Evolutionary conservation across 2,113 vertebrate species (phyloP), one percentile per base, ranked within the genome.

Genomic region (Todiramphus chloris): DNA sequence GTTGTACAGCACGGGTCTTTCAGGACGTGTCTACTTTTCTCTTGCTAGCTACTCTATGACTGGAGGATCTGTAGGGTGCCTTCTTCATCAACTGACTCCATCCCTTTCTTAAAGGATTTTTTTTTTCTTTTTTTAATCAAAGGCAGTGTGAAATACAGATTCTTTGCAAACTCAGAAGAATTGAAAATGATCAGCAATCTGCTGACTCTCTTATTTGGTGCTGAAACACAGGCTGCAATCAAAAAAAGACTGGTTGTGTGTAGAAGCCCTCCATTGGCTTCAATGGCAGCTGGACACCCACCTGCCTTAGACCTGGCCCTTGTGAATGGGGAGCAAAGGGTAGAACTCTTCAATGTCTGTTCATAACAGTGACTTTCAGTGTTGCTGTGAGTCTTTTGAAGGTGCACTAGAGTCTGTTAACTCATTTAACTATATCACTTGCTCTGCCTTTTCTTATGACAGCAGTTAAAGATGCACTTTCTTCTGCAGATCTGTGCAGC

Each of bases 31-130:
- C 35, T 83, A 9, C 23, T 82, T n/a, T 82, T n/a, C 1, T 3
- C 27, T 69, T 0, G 0, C 6, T 46, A 51, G 39, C 41, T 73
- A 6, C n/a, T 66, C n/a, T 13, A 5, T 41, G 50, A 30, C 53
- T 68, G n/a, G 27, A 72, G 30, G 20, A 74, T 60, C 33, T 48
- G 16, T 43, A 70, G 20, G n/a, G 2, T 59, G 25, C 13, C n/a
- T 64, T 82, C 87, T 69, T 91, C 51, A 43, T 10, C 51, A 68
- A 4, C 11, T 4, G 4, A 73, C 24, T 2, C 14, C 28, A 56
- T 43, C 11, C 12, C 5, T 79, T 87, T 62, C 11, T 39, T 56
- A 53, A 68, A 93, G 56, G 11, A 28, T 13, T 41, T 41, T 43
- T 15, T 15, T 43, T 43, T 15, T 15, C 15, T 43, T 35, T 48